Conservation (phyloP, 2,888 invertebrate species). For the Gerris lacustris region DNA sequence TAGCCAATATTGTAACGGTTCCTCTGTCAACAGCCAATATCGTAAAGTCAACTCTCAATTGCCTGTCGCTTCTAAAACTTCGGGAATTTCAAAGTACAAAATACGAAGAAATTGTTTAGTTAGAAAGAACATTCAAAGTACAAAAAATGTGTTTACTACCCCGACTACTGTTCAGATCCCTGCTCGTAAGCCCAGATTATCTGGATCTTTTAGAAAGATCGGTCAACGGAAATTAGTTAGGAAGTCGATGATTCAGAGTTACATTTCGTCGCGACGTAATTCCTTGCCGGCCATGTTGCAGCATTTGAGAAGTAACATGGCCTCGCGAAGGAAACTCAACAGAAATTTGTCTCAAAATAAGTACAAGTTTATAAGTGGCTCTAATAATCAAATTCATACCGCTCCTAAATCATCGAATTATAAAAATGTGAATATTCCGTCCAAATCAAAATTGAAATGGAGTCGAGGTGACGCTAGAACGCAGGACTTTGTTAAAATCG, state of each 20-base stretch:
- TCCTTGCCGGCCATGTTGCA: background rate
- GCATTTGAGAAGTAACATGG: background rate
- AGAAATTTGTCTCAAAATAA: background rate
- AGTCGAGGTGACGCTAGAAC: background rate
- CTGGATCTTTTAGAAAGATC: background rate
- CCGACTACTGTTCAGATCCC: background rate
- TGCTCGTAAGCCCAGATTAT: background rate
- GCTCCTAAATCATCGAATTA: background rate
- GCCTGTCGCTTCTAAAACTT: background rate
- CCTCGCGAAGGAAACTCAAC: background rate
- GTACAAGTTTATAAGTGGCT: too few species aligned
- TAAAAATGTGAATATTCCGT: background rate
- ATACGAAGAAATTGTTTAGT: background rate
- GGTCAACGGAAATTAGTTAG: conserved; percentile 4
- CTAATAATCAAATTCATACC: background rate
- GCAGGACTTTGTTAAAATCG: conserved; percentile 8
- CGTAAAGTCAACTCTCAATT: background rate
- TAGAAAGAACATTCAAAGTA: background rate
- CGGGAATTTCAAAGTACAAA: background rate
- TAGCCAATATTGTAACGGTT: too few species aligned
- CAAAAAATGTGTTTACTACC: background rate
- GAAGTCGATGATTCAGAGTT: background rate
- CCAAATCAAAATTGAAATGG: background rate
- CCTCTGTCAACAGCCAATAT: background rate
- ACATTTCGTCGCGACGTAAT: background rate